Evolutionary conservation across 2,888 invertebrate species (phyloP), one percentile per base, ranked within the genome.

Genomic region (Theodoxus fluviatilis): DNA sequence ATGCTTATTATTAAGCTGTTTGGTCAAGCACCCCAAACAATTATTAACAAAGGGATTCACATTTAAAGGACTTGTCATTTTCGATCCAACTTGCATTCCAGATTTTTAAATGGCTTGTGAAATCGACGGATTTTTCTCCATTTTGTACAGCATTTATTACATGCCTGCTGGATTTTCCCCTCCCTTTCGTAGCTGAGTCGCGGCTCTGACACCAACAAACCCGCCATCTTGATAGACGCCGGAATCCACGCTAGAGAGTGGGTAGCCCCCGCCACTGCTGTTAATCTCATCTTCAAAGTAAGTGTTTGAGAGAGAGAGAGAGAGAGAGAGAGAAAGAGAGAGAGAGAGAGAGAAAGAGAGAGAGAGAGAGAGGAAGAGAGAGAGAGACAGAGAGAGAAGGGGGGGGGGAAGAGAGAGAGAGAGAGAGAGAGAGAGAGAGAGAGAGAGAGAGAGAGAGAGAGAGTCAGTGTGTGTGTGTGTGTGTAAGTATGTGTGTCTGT

Each of bases 241-340:
- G 94, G 94, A 87, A 87, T 88, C 22, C 88, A 89, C 76, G 87
- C 87, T n/a, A 88, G 96, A 31, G 97, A 97, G 89, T 97, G 93
- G 93, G 92, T 93, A 33, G 90, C 92, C 0, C 91, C 92, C 0
- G 92, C 93, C 0, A 91, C 91, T 0, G 91, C 91, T 0, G 90
- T 92, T 0, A 92, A 91, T 87, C 90, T 93, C 65, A 90, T 94
- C 35, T 91, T 93, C 76, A 79, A 79, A 75, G 87, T 86, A 76
- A 91, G 90, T 47, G n/a, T 28, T 1, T 35, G 15, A 18, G 1
- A 37, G 4, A n/a, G 15, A 12, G 43, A 12, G 9, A 12, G 9
- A 12, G n/a, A n/a, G n/a, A 12, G 43, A 12, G 9, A 12, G 43
- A 7, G 43, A 43, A 7, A 43, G 43, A 12, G 9, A 43, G 9